A percentile compares a stretch with the other conserved stretches of the same genome.
Evolutionary conservation across 2,888 invertebrate genomes (phyloP).

Genomic region (Linnaemya vulpina): DNA sequence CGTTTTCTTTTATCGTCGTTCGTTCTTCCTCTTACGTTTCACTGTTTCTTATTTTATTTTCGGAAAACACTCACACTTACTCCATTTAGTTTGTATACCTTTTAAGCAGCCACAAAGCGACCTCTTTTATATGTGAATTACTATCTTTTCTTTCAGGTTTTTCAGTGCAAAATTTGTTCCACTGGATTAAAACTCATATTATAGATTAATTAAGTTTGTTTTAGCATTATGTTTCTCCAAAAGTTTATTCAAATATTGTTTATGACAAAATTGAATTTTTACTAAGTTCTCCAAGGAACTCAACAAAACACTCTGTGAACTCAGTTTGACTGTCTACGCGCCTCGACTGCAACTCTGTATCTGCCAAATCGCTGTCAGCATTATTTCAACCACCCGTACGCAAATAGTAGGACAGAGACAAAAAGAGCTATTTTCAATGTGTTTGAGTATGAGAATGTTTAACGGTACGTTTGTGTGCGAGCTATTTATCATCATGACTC

Average conservation of each 20-base stretch:
- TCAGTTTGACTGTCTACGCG: constrained; percentile 59
- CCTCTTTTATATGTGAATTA: constrained; percentile 63
- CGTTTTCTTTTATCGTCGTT: constrained; percentile 57
- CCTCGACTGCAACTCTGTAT: constrained; percentile 70
- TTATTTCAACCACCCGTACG: constrained; percentile 41
- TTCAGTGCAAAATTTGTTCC: constrained; percentile 2
- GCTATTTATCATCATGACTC: constrained; percentile 38
- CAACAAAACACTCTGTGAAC: constrained; percentile 31
- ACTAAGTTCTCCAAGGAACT: constrained; percentile 39
- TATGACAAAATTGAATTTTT: constrained; percentile 16
- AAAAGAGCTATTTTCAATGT: constrained; percentile 4
- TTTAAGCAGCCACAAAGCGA: constrained; percentile 63
- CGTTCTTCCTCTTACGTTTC: constrained; percentile 49
- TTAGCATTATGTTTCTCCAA: constrained; percentile 12
- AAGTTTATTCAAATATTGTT: constrained; percentile 12
- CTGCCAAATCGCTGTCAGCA: constrained; percentile 66
- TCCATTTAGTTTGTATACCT: constrained; percentile 46
- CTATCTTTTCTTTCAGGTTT: constrained; percentile 38
- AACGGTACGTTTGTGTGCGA: constrained; percentile 17
- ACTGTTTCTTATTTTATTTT: constrained; percentile 19
- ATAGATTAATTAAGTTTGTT: background rate
- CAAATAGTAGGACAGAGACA: constrained; percentile 49
- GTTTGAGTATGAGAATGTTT: constrained; percentile 31
- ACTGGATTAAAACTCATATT: constrained; percentile 19
- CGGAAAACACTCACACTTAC: constrained; percentile 26